These are phyloP conservation scores for Aeoliscus strigatus DNA, from an alignment of 2,797 vertebrate species.

Conservation along the genomic window DNA sequence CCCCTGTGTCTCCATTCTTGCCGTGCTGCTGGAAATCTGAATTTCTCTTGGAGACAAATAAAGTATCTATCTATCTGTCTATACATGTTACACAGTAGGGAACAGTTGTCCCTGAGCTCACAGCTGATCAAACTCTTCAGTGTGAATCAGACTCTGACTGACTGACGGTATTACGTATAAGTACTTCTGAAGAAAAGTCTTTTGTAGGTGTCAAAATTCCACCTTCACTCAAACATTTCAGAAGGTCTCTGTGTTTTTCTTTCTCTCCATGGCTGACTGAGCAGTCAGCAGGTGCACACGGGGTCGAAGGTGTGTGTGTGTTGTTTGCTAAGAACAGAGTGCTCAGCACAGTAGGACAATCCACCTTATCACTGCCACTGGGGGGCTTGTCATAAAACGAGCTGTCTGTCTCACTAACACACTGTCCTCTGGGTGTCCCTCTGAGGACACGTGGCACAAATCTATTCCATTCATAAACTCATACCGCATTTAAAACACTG, in stretches of 20 bases:
- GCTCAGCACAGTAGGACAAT: slow-evolving; percentile 64
- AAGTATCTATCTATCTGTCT: too few relatives aligned
- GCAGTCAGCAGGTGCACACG: slow-evolving; percentile 15
- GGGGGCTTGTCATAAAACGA: slow-evolving; percentile 64
- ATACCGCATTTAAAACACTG: too few relatives aligned
- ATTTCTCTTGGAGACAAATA: too few relatives aligned
- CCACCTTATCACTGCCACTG: slow-evolving; percentile 58
- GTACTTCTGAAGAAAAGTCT: too few relatives aligned
- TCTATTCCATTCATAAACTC: slow-evolving; percentile 1
- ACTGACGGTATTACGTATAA: too few relatives aligned
- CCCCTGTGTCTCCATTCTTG: too few relatives aligned
- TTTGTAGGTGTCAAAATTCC: too few relatives aligned
- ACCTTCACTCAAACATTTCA: not conserved
- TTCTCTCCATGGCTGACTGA: not conserved
- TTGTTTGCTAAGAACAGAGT: slow-evolving; percentile 65
- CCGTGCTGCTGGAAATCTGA: too few relatives aligned
- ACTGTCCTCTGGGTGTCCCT: slow-evolving; percentile 20
- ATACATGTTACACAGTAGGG: too few relatives aligned
- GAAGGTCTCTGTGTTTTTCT: not conserved
- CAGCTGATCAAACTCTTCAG: too few relatives aligned
- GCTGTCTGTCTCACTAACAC: slow-evolving; percentile 18
- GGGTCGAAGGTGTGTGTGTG: slow-evolving; percentile 26
- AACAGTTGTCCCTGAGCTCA: too few relatives aligned
- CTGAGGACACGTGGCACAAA: slow-evolving; percentile 12
- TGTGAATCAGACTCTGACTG: too few relatives aligned